Evolutionary conservation across 2,113 vertebrate genomes (phyloP).

Genomic region (Gavia stellata): DNA sequence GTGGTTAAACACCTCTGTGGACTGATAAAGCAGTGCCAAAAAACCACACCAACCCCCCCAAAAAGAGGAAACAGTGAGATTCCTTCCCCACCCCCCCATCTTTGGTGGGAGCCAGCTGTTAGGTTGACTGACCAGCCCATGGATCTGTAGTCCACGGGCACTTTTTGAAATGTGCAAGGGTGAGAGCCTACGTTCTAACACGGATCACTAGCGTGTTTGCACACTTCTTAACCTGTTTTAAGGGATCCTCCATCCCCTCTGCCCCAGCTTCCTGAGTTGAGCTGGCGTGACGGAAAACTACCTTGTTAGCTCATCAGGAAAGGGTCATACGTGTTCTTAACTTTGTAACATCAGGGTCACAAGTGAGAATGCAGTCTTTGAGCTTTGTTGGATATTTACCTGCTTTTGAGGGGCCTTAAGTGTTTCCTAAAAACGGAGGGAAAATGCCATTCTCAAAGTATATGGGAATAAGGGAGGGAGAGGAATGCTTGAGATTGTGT

Average conservation of each 20-base stretch:
- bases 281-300: background rate
- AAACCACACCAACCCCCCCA: background rate
- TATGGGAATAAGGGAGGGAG: background rate
- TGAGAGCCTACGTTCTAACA: background rate
- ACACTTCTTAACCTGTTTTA: background rate
- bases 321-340: background rate
- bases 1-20: background rate
- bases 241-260: background rate
- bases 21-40: background rate
- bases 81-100: fast-evolving
- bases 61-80: background rate
- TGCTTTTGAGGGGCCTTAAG: background rate
- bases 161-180: background rate
- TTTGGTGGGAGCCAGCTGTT: background rate
- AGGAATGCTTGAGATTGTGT: background rate
- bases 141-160: background rate
- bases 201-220: background rate
- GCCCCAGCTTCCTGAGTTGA: background rate
- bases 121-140: background rate
- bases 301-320: background rate
- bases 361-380: background rate
- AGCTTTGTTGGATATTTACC: background rate
- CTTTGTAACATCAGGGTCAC: background rate
- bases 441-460: background rate
- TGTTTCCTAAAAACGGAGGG: background rate